These are phyloP conservation scores for Campylomormyrus tamandua DNA, from an alignment of 2,113 vertebrate species.

Conservation along the genomic window DNA sequence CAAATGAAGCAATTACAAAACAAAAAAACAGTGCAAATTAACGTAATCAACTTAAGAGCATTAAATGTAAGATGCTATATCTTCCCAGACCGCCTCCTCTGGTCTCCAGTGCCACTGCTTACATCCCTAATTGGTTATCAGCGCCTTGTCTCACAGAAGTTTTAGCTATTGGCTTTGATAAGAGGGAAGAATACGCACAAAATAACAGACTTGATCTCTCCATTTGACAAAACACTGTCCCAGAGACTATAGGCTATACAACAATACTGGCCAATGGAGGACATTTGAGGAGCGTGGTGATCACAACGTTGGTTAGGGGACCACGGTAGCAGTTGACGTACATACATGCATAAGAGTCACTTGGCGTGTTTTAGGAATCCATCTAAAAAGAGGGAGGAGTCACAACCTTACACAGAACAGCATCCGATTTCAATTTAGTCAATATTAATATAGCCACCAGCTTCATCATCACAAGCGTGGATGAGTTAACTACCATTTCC, in stretches of 20 bases:
- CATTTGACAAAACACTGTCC: conserved; percentile 35
- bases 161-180: conserved; percentile 17
- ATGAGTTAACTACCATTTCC: not conserved
- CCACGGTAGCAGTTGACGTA: not conserved
- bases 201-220: conserved; percentile 29
- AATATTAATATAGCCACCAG: not conserved
- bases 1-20: conserved; percentile 52
- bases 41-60: conserved; percentile 26
- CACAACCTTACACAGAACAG: conserved; percentile 27
- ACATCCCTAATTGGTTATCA: not conserved
- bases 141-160: not conserved
- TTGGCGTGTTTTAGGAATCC: conserved; percentile 52
- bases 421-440: not conserved
- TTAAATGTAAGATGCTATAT: conserved; percentile 35
- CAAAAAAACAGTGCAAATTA: conserved; percentile 49
- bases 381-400: conserved; percentile 3
- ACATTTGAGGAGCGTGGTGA: conserved; percentile 21
- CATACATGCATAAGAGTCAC: conserved; percentile 42
- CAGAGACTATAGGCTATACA: conserved; percentile 51
- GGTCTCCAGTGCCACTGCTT: not conserved
- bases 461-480: conserved; percentile 10
- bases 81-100: not conserved
- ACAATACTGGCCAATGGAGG: conserved; percentile 59
- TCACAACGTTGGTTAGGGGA: not conserved
- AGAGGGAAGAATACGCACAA: conserved; percentile 20